A percentile compares a stretch with the other conserved stretches of the same genome.
phyloP scores from a whole-genome alignment of 2,888 invertebrate species.

The Drosophila maculinotata region DNA sequence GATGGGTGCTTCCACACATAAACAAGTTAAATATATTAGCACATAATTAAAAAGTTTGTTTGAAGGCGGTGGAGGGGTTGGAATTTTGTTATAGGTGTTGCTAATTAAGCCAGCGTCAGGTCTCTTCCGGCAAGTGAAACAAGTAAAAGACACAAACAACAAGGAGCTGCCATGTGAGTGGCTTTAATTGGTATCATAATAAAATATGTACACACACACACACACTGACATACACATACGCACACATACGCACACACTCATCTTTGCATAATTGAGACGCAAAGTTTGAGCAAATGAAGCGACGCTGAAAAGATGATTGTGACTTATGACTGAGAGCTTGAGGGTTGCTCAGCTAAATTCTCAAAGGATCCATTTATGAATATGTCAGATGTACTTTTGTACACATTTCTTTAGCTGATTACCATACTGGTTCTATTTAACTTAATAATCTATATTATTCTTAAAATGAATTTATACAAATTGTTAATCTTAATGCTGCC shows the following conservation, averaged over 20 bases:
- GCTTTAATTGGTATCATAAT: conserved; percentile 72
- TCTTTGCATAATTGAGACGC: conserved; percentile 78
- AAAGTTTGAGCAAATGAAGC: conserved; percentile 55
- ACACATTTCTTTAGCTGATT: conserved; percentile 8
- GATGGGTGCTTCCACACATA: conserved; percentile 33
- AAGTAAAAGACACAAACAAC: conserved; percentile 1
- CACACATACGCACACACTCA: conserved; percentile 33
- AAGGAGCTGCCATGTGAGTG: conserved; percentile 27
- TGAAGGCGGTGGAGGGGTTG: neutral
- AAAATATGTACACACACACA: conserved; percentile 52
- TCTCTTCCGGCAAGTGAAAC: conserved; percentile 44
- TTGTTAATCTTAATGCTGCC: neutral
- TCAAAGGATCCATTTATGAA: neutral
- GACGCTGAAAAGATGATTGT: conserved; percentile 58
- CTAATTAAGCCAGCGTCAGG: conserved; percentile 58
- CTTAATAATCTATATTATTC: conserved; percentile 4
- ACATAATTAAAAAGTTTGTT: conserved; percentile 72
- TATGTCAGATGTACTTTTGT: conserved; percentile 1
- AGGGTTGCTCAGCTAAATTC: conserved; percentile 37
- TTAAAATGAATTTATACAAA: neutral
- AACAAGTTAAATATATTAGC: conserved; percentile 60
- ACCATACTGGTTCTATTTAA: neutral
- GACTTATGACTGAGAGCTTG: conserved; percentile 34
- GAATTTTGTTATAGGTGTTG: conserved; percentile 23
- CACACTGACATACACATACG: conserved; percentile 17